These are phyloP conservation scores for Chirona hameri DNA, from an alignment of 2,888 invertebrate species.

Conservation along the genomic window DNA sequence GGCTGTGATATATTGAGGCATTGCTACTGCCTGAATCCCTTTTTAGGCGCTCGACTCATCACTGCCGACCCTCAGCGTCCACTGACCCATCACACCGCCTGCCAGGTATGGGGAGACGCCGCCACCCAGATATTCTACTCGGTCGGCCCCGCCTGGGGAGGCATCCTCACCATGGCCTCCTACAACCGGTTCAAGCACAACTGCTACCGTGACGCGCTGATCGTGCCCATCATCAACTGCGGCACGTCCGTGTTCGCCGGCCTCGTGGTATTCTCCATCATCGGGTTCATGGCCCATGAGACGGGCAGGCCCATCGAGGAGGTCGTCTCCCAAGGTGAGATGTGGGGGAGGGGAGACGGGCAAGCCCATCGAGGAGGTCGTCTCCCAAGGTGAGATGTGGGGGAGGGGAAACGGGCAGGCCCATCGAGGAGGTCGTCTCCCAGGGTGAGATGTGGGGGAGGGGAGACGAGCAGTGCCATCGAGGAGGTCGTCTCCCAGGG, in stretches of 20 bases:
- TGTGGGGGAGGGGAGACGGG: too few relatives aligned
- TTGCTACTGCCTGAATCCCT: too few relatives aligned
- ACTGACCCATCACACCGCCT: background rate
- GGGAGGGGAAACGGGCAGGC: slow-evolving; percentile 44
- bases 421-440: slow-evolving; percentile 43
- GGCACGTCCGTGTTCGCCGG: slow-evolving; percentile 51
- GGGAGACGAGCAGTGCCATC: slow-evolving; percentile 43
- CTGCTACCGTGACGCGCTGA: slow-evolving; percentile 42
- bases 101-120: slow-evolving; percentile 44
- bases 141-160: slow-evolving; percentile 41
- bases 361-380: slow-evolving; percentile 42
- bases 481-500: slow-evolving; percentile 43
- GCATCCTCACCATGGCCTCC: slow-evolving; percentile 42
- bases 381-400: slow-evolving; percentile 22
- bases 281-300: slow-evolving; percentile 51
- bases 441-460: slow-evolving; percentile 38
- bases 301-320: slow-evolving; percentile 44
- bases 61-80: too few relatives aligned
- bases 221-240: slow-evolving; percentile 47
- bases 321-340: slow-evolving; percentile 42
- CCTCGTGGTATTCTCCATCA: slow-evolving; percentile 48
- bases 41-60: too few relatives aligned
- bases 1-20: too few relatives aligned
- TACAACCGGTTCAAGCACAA: slow-evolving; percentile 41
- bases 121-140: slow-evolving; percentile 44